Evolutionary conservation across 2,797 vertebrate species (phyloP).

Genomic region (Anolis apletophallus): DNA sequence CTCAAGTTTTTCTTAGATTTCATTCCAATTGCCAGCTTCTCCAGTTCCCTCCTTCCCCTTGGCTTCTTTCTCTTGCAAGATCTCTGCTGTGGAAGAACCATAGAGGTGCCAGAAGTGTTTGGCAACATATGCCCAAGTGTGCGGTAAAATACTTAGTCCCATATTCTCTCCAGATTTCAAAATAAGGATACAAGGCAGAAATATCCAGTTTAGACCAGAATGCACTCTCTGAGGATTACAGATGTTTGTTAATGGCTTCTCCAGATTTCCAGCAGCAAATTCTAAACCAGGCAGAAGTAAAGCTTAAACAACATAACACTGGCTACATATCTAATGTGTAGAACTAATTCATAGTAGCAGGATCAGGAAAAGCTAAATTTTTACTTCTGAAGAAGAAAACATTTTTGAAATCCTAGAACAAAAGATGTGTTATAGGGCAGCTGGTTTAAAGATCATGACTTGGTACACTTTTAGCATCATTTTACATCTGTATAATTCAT

Average conservation of each 20-base stretch:
- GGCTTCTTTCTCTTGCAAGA: conserved; percentile 11
- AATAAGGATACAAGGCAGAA: conserved; percentile 19
- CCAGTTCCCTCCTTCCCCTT: conserved; percentile 1
- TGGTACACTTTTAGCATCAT: no score
- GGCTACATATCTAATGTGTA: not conserved
- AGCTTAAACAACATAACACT: conserved; percentile 10
- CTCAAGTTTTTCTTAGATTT: conserved; percentile 24
- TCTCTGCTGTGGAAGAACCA: not conserved
- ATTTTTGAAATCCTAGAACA: not conserved
- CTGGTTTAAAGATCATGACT: not conserved
- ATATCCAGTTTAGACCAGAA: not conserved
- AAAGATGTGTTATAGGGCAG: not conserved
- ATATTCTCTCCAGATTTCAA: conserved; percentile 20
- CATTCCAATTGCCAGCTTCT: not conserved
- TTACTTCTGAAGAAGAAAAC: not conserved
- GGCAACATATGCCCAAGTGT: conserved; percentile 32
- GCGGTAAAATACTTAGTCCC: conserved; percentile 4
- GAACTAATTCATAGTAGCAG: not conserved
- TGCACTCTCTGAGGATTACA: not conserved
- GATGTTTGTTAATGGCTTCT: conserved; percentile 35
- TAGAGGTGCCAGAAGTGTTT: not conserved
- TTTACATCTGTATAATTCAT: not conserved
- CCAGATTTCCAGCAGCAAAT: not conserved
- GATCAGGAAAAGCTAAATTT: not conserved
- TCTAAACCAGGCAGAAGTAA: not conserved